These are phyloP conservation scores for Lithodes maja DNA, from an alignment of 2,888 invertebrate species.

Conservation along the genomic window DNA sequence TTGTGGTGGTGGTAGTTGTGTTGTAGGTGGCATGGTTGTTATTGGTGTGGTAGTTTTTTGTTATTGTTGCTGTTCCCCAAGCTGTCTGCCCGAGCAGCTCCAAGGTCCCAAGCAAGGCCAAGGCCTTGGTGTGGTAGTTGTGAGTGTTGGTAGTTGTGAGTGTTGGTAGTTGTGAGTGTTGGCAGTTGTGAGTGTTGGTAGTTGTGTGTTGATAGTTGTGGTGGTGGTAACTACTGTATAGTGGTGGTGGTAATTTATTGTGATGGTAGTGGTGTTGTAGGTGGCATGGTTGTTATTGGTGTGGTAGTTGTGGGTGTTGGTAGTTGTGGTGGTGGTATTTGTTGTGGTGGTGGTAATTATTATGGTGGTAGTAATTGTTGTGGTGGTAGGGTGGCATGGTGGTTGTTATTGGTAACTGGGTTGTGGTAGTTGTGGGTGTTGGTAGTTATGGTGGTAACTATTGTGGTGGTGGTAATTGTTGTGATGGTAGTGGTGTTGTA, in stretches of 20 bases:
- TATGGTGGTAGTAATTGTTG: background rate
- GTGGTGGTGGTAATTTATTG: background rate
- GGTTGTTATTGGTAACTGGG: background rate
- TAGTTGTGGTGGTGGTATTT: constrained; percentile 12
- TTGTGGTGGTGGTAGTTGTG: no score
- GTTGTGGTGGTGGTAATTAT: background rate
- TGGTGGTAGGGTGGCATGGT: background rate
- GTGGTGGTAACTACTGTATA: background rate
- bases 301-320: background rate
- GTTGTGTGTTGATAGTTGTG: background rate
- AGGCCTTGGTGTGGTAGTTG: background rate
- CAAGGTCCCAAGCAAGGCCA: background rate
- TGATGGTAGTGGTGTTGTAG: background rate
- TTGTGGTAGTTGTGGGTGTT: constrained; percentile 14
- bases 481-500: background rate
- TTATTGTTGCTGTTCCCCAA: background rate
- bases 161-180: background rate
- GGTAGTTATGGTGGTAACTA: background rate
- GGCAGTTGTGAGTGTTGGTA: background rate
- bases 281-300: background rate
- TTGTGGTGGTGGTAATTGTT: background rate
- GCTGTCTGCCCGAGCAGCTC: no score
- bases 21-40: background rate
- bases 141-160: background rate
- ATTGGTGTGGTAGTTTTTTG: background rate